Base-by-base conservation (phyloP, 2,888 invertebrate genomes). In the Caenorhabditis sp. region DNA sequence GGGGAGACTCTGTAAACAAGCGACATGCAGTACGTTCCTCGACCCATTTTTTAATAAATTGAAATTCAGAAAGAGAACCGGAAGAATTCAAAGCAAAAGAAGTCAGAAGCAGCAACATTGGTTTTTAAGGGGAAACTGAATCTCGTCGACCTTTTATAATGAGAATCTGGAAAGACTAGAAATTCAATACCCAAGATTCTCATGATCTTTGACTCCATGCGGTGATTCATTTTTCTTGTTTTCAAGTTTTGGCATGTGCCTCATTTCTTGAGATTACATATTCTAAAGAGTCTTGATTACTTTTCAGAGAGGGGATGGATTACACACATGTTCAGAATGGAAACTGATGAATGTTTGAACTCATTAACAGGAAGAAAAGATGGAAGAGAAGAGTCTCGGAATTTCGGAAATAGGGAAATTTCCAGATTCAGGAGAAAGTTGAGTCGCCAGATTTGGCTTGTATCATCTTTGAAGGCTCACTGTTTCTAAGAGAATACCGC, bases 11-110 rank as follows among this genome's bases (percentile, higher is more conserved):
- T 54, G 68, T 54, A 68, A 68, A 68, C 68, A 68, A 68, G 14
- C 7, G 38, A 28, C 26, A 44, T 49, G 31, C 51, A 66, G 66
- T 66, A 66, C 66, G 66, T 66, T 66, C 66, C 64, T 41, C 26
- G 26, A 8, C n/a, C 16, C n/a, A n/a, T n/a, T 61, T 61, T 47
- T 47, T 2, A 31, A 58, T 61, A n/a, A n/a, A 22, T 61, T 61
- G 26, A 44, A 47, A 41, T 51, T 51, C 12, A 66, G 35, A 51
- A 47, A 4, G 28, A 19, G 38, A 68, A 41, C 41, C 47, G 47
- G 47, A 47, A 47, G 19, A 19, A 16, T 26, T 6, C n/a, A 3
- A 14, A 58, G 26, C 24, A 54, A 12, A 19, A 49, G 49, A 49
- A 47, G 14, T 7, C n/a, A 51, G 14, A 12, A 51, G 51, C 19